Base-by-base conservation (phyloP, 2,888 invertebrate genomes). In the Metopia argyrocephala region DNA sequence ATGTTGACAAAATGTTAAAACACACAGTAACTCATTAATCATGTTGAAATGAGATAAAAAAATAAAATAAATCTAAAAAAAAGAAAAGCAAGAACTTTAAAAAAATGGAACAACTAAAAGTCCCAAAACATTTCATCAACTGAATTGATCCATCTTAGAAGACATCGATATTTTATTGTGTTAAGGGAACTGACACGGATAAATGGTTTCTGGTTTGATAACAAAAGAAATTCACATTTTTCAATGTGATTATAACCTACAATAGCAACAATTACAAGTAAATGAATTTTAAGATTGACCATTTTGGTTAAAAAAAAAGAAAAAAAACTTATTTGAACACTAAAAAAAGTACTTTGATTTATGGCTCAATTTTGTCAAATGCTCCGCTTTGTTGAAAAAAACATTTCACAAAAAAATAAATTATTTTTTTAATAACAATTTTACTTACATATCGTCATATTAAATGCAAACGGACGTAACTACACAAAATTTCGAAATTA, bases 1-100 rank as follows among this genome's bases (percentile, higher is more conserved):
- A 68, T 81, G 78, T 81, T 81, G 80, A 78, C 80, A 81, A 81
- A 78, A 78, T 59, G 69, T 81, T 81, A 61, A 78, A 69, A 81
- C 48, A 52, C 76, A 81, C 69, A 74, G 52, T 48, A 74, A 28
- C 73, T 74, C 78, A 81, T 81, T 78, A 78, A 81, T 81, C 80
- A 81, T 74, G 69, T 52, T 78, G 74, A 69, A 59, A 1, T 1
- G 18, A 64, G 25, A 6, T 3, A n/a, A 28, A 28, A 23, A 45
- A 18, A n/a, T 27, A 4, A 15, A 48, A 31, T 20, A 20, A 48
- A 54, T 54, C 25, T 15, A n/a, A 54, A 54, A 57, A 21, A n/a
- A 25, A 45, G 48, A 18, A 31, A 12, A 46, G 28, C 52, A 54
- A 62, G 15, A 73, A 28, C n/a, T 48, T 38, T 1, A 50, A 27